Conservation (phyloP, 2,888 invertebrate species). For the Nineta flava region DNA sequence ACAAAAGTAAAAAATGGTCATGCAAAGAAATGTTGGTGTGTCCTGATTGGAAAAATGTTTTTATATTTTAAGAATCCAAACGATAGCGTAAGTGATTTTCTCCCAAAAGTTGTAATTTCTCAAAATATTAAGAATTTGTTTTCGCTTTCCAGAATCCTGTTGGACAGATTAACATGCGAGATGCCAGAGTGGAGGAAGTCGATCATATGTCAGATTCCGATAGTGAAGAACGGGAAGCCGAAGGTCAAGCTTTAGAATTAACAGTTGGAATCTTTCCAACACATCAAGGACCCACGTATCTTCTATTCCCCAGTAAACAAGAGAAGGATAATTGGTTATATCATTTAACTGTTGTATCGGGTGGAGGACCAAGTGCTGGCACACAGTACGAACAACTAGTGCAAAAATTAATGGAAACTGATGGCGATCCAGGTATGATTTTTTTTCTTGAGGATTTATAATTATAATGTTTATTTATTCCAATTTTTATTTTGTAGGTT, state of each 20-base stretch:
- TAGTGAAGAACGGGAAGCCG: constrained; percentile 71
- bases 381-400: constrained; percentile 93
- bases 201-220: constrained; percentile 86
- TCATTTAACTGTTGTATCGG: constrained; percentile 81
- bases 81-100: constrained; percentile 56
- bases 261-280: constrained; percentile 91
- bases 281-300: constrained; percentile 86
- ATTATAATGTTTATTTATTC: neutral
- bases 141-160: constrained; percentile 58
- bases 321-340: constrained; percentile 85
- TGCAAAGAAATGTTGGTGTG: constrained; percentile 92
- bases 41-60: constrained; percentile 91
- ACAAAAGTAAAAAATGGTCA: constrained; percentile 96
- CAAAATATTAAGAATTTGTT: neutral
- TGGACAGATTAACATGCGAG: constrained; percentile 91
- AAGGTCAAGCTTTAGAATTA: constrained; percentile 52
- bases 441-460: neutral
- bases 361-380: constrained; percentile 78
- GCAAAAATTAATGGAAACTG: constrained; percentile 91
- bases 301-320: constrained; percentile 79
- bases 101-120: neutral
- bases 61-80: constrained; percentile 88
- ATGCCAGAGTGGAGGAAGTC: constrained; percentile 88
- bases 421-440: constrained; percentile 73
- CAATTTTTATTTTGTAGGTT: constrained; percentile 33